Conservation (phyloP, 2,113 vertebrate genomes). For the Benitochromis conjunctus region DNA sequence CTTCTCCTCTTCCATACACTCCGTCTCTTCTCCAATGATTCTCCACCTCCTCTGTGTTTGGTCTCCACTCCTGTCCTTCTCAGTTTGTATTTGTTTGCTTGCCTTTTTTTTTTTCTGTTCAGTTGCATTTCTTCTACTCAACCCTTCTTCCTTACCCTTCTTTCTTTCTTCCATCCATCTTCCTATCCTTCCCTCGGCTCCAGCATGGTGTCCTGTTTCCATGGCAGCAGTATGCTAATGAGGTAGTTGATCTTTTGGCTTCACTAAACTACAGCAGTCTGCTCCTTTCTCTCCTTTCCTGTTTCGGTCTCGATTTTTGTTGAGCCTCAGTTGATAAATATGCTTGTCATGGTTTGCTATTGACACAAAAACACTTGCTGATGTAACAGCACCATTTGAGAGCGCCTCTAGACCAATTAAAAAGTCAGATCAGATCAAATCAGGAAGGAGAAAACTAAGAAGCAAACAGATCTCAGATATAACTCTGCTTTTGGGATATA, state of each 20-base stretch:
- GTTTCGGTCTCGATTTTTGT: not conserved
- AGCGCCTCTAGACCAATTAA: not conserved
- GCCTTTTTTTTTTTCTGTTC: not conserved
- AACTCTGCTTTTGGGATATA: not conserved
- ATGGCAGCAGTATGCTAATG: constrained; percentile 73
- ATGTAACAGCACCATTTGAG: not conserved
- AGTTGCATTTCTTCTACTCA: not conserved
- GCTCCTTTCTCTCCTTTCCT: not conserved
- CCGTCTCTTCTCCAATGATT: not conserved
- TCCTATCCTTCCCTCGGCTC: not conserved
- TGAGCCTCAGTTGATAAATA: not conserved
- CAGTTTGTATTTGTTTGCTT: not conserved
- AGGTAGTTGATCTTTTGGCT: constrained; percentile 48
- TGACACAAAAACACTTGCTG: not conserved
- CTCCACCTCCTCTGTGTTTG: not conserved
- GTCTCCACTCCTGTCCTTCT: not conserved
- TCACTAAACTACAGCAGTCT: constrained; percentile 36
- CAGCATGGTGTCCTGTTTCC: constrained; percentile 63
- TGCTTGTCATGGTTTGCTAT: not conserved
- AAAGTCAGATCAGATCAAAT: too few species aligned
- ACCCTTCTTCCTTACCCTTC: not conserved
- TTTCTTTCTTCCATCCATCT: not conserved
- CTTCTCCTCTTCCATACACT: not conserved
- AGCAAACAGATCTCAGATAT: not conserved
- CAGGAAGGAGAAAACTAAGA: not conserved